Evolutionary conservation across 2,113 vertebrate genomes (phyloP), one percentile per base, ranked within the genome.

Genomic region (Lagopus leucura): DNA sequence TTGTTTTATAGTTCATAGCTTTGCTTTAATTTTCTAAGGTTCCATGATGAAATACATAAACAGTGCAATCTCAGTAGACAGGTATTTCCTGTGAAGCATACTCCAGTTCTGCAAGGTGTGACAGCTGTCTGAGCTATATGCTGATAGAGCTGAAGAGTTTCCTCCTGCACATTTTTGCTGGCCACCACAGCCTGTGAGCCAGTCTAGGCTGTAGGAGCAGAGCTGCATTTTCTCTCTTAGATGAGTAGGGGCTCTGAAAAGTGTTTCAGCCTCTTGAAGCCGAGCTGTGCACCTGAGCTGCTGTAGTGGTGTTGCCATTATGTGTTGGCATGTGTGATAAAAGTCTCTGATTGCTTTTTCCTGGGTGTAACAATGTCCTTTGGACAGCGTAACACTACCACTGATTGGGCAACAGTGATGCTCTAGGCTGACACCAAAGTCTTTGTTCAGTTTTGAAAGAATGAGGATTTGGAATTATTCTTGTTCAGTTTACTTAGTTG

Each of bases 11-110:
- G 94, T 87, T 72, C 67, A 87, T 54, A 86, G 77, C 73, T 93
- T 92, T 81, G 61, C 80, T 94, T 94, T 95, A 87, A 95, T 95
- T 93, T 36, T 90, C 73, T 32, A 72, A 38, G 43, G 60, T 82
- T 91, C 60, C 0, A 0, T 65, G 70, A 61, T 61, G 80, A 89
- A 86, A 82, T 48, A 21, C 86, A 60, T 75, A 57, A 96, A 78
- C 80, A 90, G 73, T 79, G 66, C 70, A 36, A 13, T 84, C 66
- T 84, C 83, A 92, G 86, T 88, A 93, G 77, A 72, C 74, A 82
- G 83, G 66, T 92, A 86, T 86, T 96, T 88, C 77, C 77, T 36
- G 72, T 11, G 2, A 66, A 74, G 69, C 66, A 55, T 69, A 52
- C 30, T 93, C 32, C 70, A 38, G 0, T 78, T 88, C 80, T 57